A percentile compares a stretch with the other conserved stretches of the same genome.
phyloP scores from a whole-genome alignment of 2,113 vertebrate species.

The Pangasianodon hypophthalmus region DNA sequence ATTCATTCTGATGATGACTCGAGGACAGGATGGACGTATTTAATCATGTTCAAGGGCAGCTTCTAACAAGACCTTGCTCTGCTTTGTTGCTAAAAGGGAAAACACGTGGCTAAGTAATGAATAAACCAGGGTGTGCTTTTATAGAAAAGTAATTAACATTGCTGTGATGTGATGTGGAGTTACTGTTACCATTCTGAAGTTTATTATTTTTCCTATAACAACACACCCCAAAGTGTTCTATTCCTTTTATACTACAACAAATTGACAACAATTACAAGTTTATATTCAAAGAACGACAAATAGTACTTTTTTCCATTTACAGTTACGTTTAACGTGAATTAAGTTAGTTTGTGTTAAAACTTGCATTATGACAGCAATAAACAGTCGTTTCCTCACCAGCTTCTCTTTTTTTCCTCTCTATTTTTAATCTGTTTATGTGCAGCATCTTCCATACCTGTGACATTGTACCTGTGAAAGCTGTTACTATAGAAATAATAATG shows the following conservation, averaged over 20 bases:
- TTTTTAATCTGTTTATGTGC: neutral
- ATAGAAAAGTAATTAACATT: too few relatives aligned
- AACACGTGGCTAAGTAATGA: neutral
- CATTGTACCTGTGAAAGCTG: neutral
- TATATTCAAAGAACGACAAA: neutral
- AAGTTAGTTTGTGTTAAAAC: neutral
- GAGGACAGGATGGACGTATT: neutral
- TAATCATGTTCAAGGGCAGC: neutral
- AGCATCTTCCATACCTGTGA: neutral
- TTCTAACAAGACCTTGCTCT: neutral
- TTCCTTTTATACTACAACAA: neutral
- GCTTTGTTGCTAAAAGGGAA: neutral
- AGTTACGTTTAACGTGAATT: neutral
- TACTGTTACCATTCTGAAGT: neutral
- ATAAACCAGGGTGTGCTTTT: neutral
- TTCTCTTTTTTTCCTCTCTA: too few relatives aligned
- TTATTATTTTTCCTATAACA: neutral
- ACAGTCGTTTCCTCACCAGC: too few relatives aligned
- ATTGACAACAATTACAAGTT: neutral
- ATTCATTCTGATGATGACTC: neutral
- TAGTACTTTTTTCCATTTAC: too few relatives aligned
- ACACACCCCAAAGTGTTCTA: neutral
- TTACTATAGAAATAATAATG: neutral
- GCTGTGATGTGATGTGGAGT: neutral
- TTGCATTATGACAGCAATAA: neutral